phyloP scores from a whole-genome alignment of 2,888 invertebrate species.

The Mimachlamys varia region DNA sequence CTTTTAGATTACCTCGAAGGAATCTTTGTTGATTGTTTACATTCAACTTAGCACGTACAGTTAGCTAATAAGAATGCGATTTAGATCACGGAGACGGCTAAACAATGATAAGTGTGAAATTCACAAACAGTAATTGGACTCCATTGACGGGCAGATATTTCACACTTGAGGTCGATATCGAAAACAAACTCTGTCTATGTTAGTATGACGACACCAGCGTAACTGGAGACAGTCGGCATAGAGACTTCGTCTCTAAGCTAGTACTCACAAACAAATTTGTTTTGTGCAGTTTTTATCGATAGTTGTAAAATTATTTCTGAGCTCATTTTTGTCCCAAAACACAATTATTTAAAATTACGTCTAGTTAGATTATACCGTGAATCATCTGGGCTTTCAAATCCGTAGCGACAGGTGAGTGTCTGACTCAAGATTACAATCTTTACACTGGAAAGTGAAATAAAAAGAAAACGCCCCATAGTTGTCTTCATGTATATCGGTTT shows the following conservation, averaged over 20 bases:
- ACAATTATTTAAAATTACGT: not conserved
- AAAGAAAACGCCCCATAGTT: not conserved
- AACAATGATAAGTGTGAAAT: slow-evolving; percentile 5
- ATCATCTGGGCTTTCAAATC: not conserved
- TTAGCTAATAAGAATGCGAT: not conserved
- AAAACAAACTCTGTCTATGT: not conserved
- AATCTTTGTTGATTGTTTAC: slow-evolving; percentile 10
- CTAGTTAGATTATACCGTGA: not conserved
- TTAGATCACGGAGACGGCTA: not conserved
- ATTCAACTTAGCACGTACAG: not conserved
- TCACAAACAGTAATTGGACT: not conserved
- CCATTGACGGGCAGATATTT: not conserved
- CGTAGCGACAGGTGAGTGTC: not conserved
- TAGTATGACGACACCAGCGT: not conserved
- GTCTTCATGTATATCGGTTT: not conserved
- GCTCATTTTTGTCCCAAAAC: not conserved
- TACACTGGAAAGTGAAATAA: not conserved
- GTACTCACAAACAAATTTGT: not conserved
- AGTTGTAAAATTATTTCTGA: not conserved
- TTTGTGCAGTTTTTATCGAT: not conserved
- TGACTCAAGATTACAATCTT: not conserved
- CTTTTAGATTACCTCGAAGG: not conserved
- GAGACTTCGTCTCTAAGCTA: not conserved
- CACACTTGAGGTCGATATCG: not conserved
- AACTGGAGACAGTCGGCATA: not conserved